Evolutionary conservation across 2,797 vertebrate genomes (phyloP), one percentile per base, ranked within the genome.

Genomic region (Chaunax sp.): DNA sequence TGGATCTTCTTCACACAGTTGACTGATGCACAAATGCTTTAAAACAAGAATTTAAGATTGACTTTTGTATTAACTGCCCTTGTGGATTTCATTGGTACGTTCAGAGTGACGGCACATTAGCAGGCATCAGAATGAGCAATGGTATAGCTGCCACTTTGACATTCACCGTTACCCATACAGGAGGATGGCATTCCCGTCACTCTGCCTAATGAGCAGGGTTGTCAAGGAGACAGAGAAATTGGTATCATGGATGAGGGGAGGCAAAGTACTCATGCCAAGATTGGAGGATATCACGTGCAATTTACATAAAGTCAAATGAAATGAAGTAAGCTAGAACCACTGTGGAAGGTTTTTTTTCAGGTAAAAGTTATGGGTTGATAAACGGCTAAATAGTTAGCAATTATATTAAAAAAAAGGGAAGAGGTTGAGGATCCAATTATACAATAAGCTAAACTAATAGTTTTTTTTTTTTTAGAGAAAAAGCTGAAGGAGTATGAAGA

Each of bases 151-250:
- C 70, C 63, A 41, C 51, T 75, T 56, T 70, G 66, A 49, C 56
- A 64, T 63, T 72, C 57, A 56, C 45, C 33, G 78, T 71, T 43
- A 53, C 65, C 67, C 67, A 64, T 35, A 46, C 47, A 45, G 57
- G 50, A 69, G 47, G 69, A 78, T 65, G 71, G 78, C 78, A 56
- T 51, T 83, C 61, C 64, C 75, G 72, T 87, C 62, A 22, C 41
- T 79, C 72, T 69, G 72, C 66, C 53, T 82, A 86, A 88, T 75
- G 72, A 87, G 65, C 62, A 54, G 59, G 55, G 70, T 87, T 80
- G 75, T 84, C 80, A 85, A 64, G 81, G 80, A 72, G 74, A 83
- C 60, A n/a, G 72, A 64, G 37, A 65, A 73, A 81, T 69, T 46
- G 20, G 62, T 68, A 65, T 58, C 45, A 41, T 82, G 74, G 69